Percentiles rank a stretch among this genome's conserved stretches.
These are phyloP conservation scores for Anticlea derivata DNA, from an alignment of 2,888 invertebrate genomes.

Conservation along the genomic window DNA sequence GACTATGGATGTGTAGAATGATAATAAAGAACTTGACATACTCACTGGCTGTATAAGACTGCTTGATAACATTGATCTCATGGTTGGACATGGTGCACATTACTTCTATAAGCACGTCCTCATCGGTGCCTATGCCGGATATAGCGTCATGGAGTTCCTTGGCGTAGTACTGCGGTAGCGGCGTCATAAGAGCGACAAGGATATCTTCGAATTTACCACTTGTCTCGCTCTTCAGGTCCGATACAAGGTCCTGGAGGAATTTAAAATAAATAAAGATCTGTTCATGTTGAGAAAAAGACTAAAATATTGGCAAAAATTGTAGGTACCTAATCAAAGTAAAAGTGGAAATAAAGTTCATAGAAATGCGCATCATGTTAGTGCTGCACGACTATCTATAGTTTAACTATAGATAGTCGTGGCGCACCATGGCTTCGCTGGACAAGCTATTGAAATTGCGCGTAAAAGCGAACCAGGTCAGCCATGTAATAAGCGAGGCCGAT, in stretches of 20 bases:
- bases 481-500: not conserved
- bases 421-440: conserved; percentile 1
- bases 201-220: conserved; percentile 94
- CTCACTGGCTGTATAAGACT: conserved; percentile 90
- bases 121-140: conserved; percentile 92
- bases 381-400: no score
- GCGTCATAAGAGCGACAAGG: conserved; percentile 92
- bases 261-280: not conserved
- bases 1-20: not conserved
- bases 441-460: not conserved
- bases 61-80: conserved; percentile 91
- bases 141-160: conserved; percentile 93
- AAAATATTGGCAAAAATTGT: no score
- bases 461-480: conserved; percentile 6
- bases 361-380: no score
- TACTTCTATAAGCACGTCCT: conserved; percentile 94
- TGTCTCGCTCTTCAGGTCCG: conserved; percentile 94
- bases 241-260: conserved; percentile 86
- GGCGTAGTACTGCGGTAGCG: conserved; percentile 92
- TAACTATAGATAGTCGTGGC: no score
- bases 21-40: conserved; percentile 38
- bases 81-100: conserved; percentile 94
- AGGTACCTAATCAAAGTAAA: no score
- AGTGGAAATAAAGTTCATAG: no score
- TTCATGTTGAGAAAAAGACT: no score